Percentiles rank a stretch among this genome's conserved stretches.
These are phyloP conservation scores for Congeria kusceri DNA, from an alignment of 2,888 invertebrate genomes.

Conservation along the genomic window DNA sequence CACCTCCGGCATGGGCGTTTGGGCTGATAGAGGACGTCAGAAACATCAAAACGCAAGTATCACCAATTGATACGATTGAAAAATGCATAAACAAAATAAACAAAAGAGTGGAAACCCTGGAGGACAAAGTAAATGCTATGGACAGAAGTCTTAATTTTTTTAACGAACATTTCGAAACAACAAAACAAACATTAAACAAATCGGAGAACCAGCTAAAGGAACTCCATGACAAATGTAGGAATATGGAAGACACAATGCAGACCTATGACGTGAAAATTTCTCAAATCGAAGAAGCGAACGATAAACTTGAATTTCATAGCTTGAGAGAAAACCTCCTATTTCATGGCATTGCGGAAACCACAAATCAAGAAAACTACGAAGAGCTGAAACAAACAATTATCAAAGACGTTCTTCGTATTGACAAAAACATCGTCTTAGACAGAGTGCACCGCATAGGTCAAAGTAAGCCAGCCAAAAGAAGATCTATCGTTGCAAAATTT, in stretches of 20 bases:
- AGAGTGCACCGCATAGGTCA: conserved; percentile 5
- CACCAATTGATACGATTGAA: neutral
- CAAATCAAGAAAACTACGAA: conserved; percentile 7
- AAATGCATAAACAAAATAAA: neutral
- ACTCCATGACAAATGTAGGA: neutral
- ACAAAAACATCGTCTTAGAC: neutral
- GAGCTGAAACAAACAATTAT: neutral
- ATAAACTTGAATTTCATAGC: conserved; percentile 4
- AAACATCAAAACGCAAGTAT: neutral
- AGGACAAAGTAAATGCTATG: neutral
- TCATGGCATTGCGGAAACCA: neutral
- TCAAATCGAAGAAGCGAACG: neutral
- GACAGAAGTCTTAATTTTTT: neutral
- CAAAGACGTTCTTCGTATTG: neutral
- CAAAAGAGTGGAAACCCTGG: neutral
- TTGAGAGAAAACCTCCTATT: conserved; percentile 3
- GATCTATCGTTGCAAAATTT: conserved; percentile 6
- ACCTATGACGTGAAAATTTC: neutral
- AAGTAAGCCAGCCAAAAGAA: neutral
- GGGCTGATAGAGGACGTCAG: neutral
- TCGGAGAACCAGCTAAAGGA: neutral
- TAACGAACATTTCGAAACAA: conserved; percentile 3
- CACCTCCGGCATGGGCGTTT: neutral
- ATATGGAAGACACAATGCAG: neutral
- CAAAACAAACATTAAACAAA: neutral